Percentiles rank a stretch among this genome's conserved stretches.
phyloP scores from a whole-genome alignment of 2,888 invertebrate species.

The Gibbula magus region DNA sequence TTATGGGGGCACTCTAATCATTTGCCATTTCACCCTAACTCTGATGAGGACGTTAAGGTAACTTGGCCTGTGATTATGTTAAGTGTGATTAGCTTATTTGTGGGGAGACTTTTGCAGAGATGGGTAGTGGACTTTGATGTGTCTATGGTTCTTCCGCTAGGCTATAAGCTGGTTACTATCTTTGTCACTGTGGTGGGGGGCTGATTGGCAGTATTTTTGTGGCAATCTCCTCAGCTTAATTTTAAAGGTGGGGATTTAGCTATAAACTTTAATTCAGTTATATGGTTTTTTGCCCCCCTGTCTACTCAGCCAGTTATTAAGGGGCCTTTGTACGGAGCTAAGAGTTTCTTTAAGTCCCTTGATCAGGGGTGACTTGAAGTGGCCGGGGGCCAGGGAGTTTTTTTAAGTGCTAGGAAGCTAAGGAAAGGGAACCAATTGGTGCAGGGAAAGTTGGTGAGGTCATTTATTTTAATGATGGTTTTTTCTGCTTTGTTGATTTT shows the following conservation, averaged over 20 bases:
- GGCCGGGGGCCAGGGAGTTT: conserved; percentile 32
- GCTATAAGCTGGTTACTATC: background rate
- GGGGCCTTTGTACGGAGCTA: background rate
- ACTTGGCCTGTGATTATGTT: conserved; percentile 12
- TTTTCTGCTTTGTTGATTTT: too few relatives aligned
- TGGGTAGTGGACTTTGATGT: background rate
- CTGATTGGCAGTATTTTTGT: background rate
- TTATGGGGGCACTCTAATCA: background rate
- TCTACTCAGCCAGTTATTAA: conserved; percentile 2
- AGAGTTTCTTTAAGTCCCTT: conserved; percentile 33
- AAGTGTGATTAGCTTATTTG: background rate
- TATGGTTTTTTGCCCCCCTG: conserved; percentile 27
- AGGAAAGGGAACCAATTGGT: too few relatives aligned
- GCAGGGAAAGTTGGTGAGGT: too few relatives aligned
- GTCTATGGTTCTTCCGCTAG: background rate
- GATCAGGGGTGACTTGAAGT: conserved; percentile 46
- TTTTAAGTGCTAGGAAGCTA: background rate
- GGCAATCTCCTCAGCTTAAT: background rate
- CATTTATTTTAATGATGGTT: too few relatives aligned
- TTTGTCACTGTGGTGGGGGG: background rate
- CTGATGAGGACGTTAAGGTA: background rate
- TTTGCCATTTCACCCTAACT: background rate
- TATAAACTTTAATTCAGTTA: background rate
- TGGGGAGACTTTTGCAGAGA: background rate
- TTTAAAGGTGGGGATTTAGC: too few relatives aligned